Conservation (phyloP, 2,888 invertebrate genomes). For the Congeria kusceri region DNA sequence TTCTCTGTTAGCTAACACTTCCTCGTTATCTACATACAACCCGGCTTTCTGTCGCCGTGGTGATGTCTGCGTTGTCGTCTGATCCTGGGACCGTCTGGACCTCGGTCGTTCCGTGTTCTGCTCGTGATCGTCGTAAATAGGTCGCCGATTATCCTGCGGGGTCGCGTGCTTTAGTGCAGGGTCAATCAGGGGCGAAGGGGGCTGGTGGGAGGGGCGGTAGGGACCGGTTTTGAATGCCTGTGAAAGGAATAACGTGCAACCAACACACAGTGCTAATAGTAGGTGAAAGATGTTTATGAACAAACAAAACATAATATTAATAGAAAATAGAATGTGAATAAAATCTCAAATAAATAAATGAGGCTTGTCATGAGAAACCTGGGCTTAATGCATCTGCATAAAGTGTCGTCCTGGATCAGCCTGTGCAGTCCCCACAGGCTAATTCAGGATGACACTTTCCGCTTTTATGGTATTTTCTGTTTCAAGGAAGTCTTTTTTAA, state of each 20-base stretch:
- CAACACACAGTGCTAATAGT: background rate
- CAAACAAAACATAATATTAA: background rate
- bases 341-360: no score
- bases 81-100: background rate
- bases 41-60: conserved; percentile 34
- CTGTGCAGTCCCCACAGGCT: no score
- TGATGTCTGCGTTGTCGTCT: conserved; percentile 3
- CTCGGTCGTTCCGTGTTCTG: conserved; percentile 5
- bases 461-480: no score
- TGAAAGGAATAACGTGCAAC: conserved; percentile 6
- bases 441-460: no score
- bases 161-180: background rate
- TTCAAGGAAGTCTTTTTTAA: no score
- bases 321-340: no score
- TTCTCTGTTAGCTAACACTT: conserved; percentile 29
- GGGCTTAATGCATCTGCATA: no score
- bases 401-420: no score
- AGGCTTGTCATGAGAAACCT: no score
- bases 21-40: conserved; percentile 24
- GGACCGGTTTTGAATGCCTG: conserved; percentile 45
- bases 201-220: conserved; percentile 23
- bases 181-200: conserved; percentile 6
- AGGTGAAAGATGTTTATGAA: background rate
- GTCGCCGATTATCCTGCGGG: background rate
- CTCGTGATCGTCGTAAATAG: background rate